A percentile compares a stretch with the other conserved stretches of the same genome.
Conservation (phyloP, 1,140 invertebrate genomes). For the Pteromalus puparum region DNA sequence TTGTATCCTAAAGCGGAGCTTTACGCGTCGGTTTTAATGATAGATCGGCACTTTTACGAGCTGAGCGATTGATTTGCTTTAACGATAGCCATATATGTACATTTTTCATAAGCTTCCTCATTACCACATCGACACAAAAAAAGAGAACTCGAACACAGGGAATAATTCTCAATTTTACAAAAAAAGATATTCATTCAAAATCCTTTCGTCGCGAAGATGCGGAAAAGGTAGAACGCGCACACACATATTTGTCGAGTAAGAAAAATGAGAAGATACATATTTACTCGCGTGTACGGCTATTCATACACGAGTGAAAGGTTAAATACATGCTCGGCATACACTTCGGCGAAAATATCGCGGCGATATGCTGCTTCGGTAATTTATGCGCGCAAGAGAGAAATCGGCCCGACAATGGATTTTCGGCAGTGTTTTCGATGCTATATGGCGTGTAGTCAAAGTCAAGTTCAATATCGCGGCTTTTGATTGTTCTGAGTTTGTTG, state of each 20-base stretch:
- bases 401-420: slow-evolving; percentile 6
- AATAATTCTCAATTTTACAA: too few species aligned
- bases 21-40: neutral
- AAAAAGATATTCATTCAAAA: neutral
- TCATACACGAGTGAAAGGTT: slow-evolving; percentile 56
- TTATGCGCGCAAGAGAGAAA: slow-evolving; percentile 16
- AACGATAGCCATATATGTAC: too few species aligned
- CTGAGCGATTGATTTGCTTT: too few species aligned
- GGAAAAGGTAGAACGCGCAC: neutral
- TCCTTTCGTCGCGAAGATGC: neutral
- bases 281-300: slow-evolving; percentile 46
- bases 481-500: neutral
- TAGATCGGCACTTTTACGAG: too few species aligned
- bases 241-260: too few species aligned
- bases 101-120: neutral
- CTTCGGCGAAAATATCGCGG: too few species aligned
- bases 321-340: slow-evolving; percentile 44
- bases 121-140: neutral
- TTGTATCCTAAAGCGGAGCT: neutral
- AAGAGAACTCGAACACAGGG: too few species aligned
- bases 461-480: neutral
- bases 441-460: neutral
- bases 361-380: neutral
- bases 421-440: neutral
- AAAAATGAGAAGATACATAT: neutral